These are phyloP conservation scores for Caenorhabditis latens DNA, from an alignment of 1,140 invertebrate genomes.

Conservation along the genomic window DNA sequence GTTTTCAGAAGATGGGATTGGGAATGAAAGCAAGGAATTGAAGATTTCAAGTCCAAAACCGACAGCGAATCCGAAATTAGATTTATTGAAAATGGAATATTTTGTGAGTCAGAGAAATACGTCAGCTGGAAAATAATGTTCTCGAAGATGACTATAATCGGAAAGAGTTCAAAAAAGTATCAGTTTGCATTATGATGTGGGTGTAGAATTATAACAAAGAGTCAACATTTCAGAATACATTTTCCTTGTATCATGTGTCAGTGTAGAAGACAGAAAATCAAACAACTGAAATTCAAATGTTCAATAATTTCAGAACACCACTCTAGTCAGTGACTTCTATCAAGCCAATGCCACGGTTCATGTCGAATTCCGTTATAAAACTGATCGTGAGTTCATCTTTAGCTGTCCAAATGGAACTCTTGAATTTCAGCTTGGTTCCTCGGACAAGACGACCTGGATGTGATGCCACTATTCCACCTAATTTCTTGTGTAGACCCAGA, in stretches of 20 bases:
- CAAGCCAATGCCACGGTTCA: constrained; percentile 17
- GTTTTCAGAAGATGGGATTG: constrained; percentile 48
- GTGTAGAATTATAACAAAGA: neutral
- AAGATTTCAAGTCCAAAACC: constrained; percentile 51
- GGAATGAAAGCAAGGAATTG: constrained; percentile 43
- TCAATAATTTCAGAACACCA: constrained; percentile 15
- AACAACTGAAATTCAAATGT: neutral
- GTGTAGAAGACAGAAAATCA: neutral
- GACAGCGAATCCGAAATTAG: constrained; percentile 19
- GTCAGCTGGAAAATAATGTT: neutral
- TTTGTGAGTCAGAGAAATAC: constrained; percentile 6
- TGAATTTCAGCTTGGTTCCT: constrained; percentile 69
- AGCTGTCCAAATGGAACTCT: neutral
- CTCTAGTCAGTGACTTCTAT: constrained; percentile 35
- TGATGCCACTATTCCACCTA: constrained; percentile 73
- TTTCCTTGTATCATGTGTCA: no score
- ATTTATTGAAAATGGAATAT: constrained; percentile 20
- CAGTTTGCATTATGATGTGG: no score
- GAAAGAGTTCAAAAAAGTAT: neutral
- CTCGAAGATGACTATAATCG: neutral
- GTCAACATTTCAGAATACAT: neutral
- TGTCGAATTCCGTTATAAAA: constrained; percentile 23
- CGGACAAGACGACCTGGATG: constrained; percentile 67
- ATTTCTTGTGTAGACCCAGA: constrained; percentile 70
- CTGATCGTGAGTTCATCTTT: constrained; percentile 20